Conservation (phyloP, 1,140 invertebrate species). For the Neoseiulus cucumeris region DNA sequence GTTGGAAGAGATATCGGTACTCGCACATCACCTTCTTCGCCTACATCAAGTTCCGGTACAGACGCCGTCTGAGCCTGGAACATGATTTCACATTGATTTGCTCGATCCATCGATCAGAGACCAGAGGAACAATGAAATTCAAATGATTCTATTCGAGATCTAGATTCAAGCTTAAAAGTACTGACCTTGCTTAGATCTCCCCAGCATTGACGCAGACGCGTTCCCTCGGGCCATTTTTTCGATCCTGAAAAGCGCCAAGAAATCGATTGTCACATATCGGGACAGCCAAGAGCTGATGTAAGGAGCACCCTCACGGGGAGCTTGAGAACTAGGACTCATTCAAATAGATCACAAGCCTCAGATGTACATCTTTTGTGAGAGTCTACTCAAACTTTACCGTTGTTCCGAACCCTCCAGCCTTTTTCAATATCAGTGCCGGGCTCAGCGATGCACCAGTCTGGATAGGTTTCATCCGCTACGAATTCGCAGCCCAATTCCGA, state of each 20-base stretch:
- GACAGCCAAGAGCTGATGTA: no score
- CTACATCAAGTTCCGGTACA: not conserved
- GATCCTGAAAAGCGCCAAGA: not conserved
- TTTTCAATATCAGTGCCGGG: not conserved
- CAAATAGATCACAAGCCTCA: no score
- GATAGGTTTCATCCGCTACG: not conserved
- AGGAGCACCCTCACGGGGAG: no score
- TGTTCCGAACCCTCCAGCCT: conserved; percentile 2
- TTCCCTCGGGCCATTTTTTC: not conserved
- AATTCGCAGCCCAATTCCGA: conserved; percentile 3
- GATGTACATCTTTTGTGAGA: no score
- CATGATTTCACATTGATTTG: not conserved
- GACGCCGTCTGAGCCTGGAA: not conserved
- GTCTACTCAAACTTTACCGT: not conserved
- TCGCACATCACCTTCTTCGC: not conserved
- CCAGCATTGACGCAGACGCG: not conserved
- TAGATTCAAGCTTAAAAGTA: no score
- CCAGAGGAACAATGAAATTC: no score
- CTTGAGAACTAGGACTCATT: no score
- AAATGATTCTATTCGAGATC: no score
- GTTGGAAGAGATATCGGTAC: not conserved
- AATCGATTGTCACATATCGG: no score
- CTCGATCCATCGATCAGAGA: not conserved
- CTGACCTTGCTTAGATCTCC: not conserved
- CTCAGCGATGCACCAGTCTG: not conserved